A percentile compares a stretch with the other conserved stretches of the same genome.
phyloP scores from a whole-genome alignment of 35 echinoderm and acorn worm species.

The Lytechinus pictus region DNA sequence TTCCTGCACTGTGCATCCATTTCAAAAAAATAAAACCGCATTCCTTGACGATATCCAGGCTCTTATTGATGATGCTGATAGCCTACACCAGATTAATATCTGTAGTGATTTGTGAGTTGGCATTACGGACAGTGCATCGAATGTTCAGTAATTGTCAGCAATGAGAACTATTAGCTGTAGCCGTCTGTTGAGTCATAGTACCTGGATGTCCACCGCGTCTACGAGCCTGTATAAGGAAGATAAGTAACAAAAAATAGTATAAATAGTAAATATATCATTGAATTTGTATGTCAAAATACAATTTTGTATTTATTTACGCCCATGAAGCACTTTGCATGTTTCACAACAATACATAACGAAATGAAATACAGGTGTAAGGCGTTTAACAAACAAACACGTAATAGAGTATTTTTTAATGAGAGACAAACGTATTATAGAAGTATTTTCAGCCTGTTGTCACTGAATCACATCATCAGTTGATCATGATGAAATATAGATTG shows the following conservation, averaged over 20 bases:
- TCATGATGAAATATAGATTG: no score
- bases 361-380: no score
- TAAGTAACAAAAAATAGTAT: neutral
- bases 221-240: neutral
- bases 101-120: neutral
- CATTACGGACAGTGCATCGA: neutral
- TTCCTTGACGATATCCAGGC: neutral
- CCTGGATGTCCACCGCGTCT: neutral
- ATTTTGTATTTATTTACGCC: no score
- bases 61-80: neutral
- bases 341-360: no score
- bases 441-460: no score
- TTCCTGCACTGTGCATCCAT: neutral
- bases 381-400: no score
- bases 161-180: neutral
- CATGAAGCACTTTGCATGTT: no score
- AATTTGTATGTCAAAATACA: no score
- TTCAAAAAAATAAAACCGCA: neutral
- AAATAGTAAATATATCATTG: neutral
- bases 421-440: no score
- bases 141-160: constrained; percentile 40
- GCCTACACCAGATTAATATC: neutral
- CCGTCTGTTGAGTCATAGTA: neutral
- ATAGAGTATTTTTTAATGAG: no score
- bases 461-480: no score